Base-by-base conservation (phyloP, 2,797 vertebrate genomes). In the Cyclopterus lumpus region DNA sequence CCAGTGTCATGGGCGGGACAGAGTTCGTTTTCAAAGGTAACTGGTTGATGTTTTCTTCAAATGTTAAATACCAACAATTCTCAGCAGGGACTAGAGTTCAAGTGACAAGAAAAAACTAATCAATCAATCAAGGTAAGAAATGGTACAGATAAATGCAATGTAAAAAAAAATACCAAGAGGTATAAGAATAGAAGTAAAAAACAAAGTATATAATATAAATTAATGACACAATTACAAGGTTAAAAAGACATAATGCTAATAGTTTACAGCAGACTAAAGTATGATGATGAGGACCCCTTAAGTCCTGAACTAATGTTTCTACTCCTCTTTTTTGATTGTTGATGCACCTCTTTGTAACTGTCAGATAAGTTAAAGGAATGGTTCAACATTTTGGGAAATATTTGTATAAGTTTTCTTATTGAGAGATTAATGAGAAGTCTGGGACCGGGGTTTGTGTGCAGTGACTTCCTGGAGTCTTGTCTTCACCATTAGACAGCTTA, bases 21-120 rank as follows among this genome's bases (percentile, higher is more conserved):
- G 97, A 99, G 66, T 99, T 98, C 22, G 95, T 99, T 59, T 99
- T 99, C 88, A 98, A 97, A 97, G 98, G 97, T 99, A 69, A 74
- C 10, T 5, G 18, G 9, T 18, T n/a, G 46, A 26, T 49, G 24
- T 49, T 51, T 38, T 42, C 8, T 62, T 40, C 10, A 38, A 42
- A 36, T 0, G 9, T 51, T 53, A 54, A 49, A 49, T n/a, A 22
- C 42, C 16, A 60, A 36, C 30, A 28, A 16, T 30, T 46, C 10
- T 22, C 10, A 34, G 57, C 12, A 11, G 58, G 15, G 32, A 18
- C 4, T 10, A 49, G 20, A 42, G 48, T 51, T 51, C n/a, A 51
- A 22, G 1, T 22, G 12, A 28, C 32, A 12, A 36, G n/a, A 10
- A 49, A 49, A 65, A n/a, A 8, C 59, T 18, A 1, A 28, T 46